Percentiles rank a stretch among this genome's conserved stretches.
These are phyloP conservation scores for Scaptomyza caliginosa DNA, from an alignment of 2,888 invertebrate species.

Conservation along the genomic window DNA sequence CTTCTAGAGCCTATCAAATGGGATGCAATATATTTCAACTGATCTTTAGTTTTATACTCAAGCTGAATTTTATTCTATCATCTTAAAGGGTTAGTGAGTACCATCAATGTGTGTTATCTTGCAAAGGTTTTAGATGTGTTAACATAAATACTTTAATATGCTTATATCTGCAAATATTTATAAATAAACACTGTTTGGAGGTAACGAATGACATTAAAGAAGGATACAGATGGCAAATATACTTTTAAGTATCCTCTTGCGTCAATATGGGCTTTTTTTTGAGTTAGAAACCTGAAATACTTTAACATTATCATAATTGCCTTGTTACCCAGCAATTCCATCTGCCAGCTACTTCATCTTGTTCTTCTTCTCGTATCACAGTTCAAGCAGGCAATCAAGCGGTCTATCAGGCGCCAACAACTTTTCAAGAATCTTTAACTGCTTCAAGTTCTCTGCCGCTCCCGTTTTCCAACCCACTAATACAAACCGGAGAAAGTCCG, in stretches of 20 bases:
- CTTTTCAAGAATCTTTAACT: slow-evolving; percentile 39
- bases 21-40: no score
- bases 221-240: background rate
- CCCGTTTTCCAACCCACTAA: background rate
- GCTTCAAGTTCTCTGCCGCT: background rate
- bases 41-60: no score
- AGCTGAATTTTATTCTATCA: no score
- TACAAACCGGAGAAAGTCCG: slow-evolving; percentile 25
- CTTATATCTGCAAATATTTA: no score
- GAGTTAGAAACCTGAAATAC: slow-evolving; percentile 40
- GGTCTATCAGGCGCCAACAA: slow-evolving; percentile 50
- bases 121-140: no score
- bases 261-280: slow-evolving; percentile 15
- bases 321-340: slow-evolving; percentile 37
- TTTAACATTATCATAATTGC: slow-evolving; percentile 62
- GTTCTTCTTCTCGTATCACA: slow-evolving; percentile 31
- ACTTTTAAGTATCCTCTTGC: background rate
- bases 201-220: background rate
- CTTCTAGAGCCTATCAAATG: no score
- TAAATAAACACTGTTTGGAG: no score
- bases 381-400: slow-evolving; percentile 52
- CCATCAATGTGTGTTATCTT: no score
- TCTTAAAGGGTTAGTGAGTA: no score
- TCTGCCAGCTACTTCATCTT: slow-evolving; percentile 35
- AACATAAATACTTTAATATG: no score